These are phyloP conservation scores for Conus ventricosus DNA, from an alignment of 1,140 invertebrate genomes.

Conservation along the genomic window DNA sequence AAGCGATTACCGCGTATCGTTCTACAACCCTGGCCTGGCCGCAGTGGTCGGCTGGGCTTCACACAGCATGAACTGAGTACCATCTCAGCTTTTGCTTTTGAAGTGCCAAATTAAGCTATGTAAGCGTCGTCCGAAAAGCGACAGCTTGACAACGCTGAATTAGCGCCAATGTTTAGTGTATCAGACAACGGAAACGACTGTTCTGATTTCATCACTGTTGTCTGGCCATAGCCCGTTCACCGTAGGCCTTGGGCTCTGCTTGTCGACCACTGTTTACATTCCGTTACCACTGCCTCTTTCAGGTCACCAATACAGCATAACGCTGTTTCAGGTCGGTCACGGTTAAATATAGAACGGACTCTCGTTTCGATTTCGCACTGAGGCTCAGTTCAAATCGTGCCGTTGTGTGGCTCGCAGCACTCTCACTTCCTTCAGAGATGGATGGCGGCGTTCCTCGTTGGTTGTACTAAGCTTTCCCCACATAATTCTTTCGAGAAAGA, in stretches of 20 bases:
- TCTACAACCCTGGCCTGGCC: no score
- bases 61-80: no score
- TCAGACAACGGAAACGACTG: neutral
- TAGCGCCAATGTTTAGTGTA: neutral
- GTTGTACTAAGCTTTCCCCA: neutral
- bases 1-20: no score
- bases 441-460: neutral
- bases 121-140: no score
- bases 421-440: neutral
- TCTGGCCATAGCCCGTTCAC: neutral
- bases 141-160: neutral
- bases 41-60: no score
- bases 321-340: conserved; percentile 17
- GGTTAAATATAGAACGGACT: conserved; percentile 35
- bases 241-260: neutral
- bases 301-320: conserved; percentile 27
- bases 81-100: no score
- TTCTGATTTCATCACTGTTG: neutral
- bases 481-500: neutral
- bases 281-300: conserved; percentile 22
- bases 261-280: conserved; percentile 29
- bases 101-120: no score
- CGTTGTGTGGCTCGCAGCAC: neutral
- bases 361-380: neutral
- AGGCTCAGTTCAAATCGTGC: neutral